Evolutionary conservation across 2,888 invertebrate species (phyloP), one percentile per base, ranked within the genome.

Genomic region (Spatulosminthurus flaviceps): DNA sequence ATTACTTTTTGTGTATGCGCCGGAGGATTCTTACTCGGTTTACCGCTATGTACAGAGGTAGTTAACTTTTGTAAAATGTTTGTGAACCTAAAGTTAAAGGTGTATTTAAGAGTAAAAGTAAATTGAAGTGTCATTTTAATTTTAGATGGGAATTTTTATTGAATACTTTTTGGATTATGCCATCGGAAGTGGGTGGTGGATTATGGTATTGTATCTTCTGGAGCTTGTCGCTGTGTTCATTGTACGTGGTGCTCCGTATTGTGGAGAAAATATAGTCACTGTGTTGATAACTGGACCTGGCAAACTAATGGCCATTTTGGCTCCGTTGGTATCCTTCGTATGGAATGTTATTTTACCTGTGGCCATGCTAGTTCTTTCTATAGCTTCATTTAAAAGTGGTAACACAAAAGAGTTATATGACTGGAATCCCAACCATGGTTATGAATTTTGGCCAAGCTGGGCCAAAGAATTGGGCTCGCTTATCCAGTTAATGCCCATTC

Each of bases 321-420:
- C 92, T 5, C 92, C 93, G 13, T 88, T 95, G 81, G 88, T 94
- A 26, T 93, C 94, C 4, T 94, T 96, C 87, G 92, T 93, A 0
- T 96, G 96, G 96, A 96, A 94, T 86, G 94, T 96, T 1, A 89
- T 95, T 77, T 88, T 95, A 85, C 95, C 96, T 0, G 93, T 95
- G 76, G 91, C 93, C 9, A 88, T 95, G 75, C 92, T 95, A 89
- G 94, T 91, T 28, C 87, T 92, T 70, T 91, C 92, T 61, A 91
- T 93, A 73, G 89, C 92, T n/a, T 90, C 92, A 71, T 93, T 93
- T 86, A 92, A 92, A 87, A 91, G 90, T 82, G 92, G 92, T n/a
- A 89, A 90, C 80, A 92, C 92, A 80, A 89, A 90, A 75, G 92
- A 92, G 84, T 88, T 93, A 81, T 93, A 92, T 85, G 89, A 91